phyloP scores from a whole-genome alignment of 1,140 invertebrate genomes.

The Sarcophaga bullata region DNA sequence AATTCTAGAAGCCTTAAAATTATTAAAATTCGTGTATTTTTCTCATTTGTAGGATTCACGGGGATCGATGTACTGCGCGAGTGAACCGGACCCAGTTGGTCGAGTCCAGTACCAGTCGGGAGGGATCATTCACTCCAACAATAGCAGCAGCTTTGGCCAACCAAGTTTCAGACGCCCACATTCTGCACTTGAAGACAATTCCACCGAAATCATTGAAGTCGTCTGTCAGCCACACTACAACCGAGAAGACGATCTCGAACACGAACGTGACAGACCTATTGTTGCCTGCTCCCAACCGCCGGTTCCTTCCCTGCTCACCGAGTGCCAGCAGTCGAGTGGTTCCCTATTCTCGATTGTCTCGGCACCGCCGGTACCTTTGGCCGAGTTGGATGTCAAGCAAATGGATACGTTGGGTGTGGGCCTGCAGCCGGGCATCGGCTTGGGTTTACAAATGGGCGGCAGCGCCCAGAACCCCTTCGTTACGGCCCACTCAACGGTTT shows the following conservation, averaged over 20 bases:
- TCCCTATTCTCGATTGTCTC: conserved; percentile 71
- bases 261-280: conserved; percentile 59
- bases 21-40: neutral
- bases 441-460: conserved; percentile 47
- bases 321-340: conserved; percentile 60
- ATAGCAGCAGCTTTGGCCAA: conserved; percentile 42
- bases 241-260: conserved; percentile 61
- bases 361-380: conserved; percentile 66
- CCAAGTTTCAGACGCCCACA: conserved; percentile 26
- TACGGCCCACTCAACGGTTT: conserved; percentile 30
- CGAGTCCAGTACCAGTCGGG: conserved; percentile 65
- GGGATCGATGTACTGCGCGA: conserved; percentile 66
- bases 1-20: too few relatives aligned
- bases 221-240: conserved; percentile 44
- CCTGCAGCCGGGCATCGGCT: conserved; percentile 9
- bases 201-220: conserved; percentile 38
- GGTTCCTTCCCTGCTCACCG: conserved; percentile 46
- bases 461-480: conserved; percentile 43
- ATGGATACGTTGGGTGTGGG: conserved; percentile 47
- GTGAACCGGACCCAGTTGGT: conserved; percentile 66
- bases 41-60: conserved; percentile 64
- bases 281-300: conserved; percentile 48
- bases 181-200: conserved; percentile 20
- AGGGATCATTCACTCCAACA: conserved; percentile 58
- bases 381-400: conserved; percentile 62